Conservation (phyloP, 2,888 invertebrate species). For the Eucera pruinosa region DNA sequence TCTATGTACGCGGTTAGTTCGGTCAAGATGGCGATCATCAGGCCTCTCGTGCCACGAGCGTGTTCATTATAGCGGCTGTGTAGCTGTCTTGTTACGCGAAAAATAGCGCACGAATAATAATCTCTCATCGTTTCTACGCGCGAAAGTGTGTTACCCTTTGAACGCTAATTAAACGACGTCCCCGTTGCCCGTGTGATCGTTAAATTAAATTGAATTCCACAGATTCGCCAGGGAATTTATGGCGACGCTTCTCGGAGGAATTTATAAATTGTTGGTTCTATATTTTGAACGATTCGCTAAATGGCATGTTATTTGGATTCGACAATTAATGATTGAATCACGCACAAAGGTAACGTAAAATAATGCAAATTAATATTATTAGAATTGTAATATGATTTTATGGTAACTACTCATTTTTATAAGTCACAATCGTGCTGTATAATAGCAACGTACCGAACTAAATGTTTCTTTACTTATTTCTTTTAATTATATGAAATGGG, state of each 20-base stretch:
- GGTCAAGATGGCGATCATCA: conserved; percentile 62
- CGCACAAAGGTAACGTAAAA: too few species aligned
- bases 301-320: neutral
- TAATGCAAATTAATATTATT: too few species aligned
- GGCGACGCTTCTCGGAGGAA: too few species aligned
- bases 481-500: too few species aligned
- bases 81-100: conserved; percentile 59
- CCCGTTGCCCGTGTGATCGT: neutral
- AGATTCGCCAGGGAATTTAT: neutral
- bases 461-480: too few species aligned
- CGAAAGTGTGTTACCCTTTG: conserved; percentile 14
- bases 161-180: conserved; percentile 34
- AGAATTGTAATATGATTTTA: too few species aligned
- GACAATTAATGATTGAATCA: neutral
- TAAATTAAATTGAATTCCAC: conserved; percentile 18
- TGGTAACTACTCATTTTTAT: too few species aligned
- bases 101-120: conserved; percentile 50
- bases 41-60: conserved; percentile 29
- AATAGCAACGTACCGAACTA: too few species aligned
- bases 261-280: neutral
- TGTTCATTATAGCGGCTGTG: conserved; percentile 44
- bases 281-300: neutral
- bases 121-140: conserved; percentile 22
- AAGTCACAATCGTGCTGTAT: too few species aligned
- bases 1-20: conserved; percentile 43